Evolutionary conservation across 2,888 invertebrate species (phyloP).

Genomic region (Odontomyia ornata): DNA sequence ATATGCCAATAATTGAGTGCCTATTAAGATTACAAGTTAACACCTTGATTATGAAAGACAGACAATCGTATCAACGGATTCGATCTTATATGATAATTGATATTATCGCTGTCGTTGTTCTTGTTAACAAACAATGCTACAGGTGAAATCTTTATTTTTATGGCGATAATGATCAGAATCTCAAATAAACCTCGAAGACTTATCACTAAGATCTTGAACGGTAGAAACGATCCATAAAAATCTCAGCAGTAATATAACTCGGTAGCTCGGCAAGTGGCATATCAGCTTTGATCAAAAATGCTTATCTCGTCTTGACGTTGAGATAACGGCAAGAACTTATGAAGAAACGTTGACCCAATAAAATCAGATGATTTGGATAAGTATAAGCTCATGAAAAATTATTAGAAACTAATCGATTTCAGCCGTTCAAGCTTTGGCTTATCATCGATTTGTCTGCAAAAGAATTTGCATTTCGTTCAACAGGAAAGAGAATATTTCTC

Average conservation of each 20-base stretch:
- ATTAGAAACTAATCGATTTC: too few species aligned
- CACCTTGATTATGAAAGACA: neutral
- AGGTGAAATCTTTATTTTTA: too few species aligned
- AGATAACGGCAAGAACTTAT: too few species aligned
- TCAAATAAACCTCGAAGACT: constrained; percentile 1
- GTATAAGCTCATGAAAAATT: too few species aligned
- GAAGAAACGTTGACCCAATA: too few species aligned
- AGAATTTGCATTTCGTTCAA: too few species aligned
- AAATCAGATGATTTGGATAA: too few species aligned
- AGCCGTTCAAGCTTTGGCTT: too few species aligned
- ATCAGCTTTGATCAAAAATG: neutral
- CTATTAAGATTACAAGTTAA: constrained; percentile 9
- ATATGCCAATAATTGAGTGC: neutral
- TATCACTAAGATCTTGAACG: neutral
- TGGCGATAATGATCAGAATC: neutral
- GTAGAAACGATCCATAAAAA: neutral
- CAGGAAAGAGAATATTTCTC: too few species aligned
- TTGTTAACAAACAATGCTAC: too few species aligned
- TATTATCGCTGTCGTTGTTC: neutral
- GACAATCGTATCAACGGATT: neutral
- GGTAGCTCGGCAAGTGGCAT: neutral
- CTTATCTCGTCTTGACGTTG: neutral
- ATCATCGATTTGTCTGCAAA: too few species aligned
- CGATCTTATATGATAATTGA: neutral
- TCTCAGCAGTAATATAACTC: neutral